Percentiles rank a stretch among this genome's conserved stretches.
Evolutionary conservation across 35 echinoderm and acorn worm genomes (phyloP).

Genomic region (Chiridota heheva): DNA sequence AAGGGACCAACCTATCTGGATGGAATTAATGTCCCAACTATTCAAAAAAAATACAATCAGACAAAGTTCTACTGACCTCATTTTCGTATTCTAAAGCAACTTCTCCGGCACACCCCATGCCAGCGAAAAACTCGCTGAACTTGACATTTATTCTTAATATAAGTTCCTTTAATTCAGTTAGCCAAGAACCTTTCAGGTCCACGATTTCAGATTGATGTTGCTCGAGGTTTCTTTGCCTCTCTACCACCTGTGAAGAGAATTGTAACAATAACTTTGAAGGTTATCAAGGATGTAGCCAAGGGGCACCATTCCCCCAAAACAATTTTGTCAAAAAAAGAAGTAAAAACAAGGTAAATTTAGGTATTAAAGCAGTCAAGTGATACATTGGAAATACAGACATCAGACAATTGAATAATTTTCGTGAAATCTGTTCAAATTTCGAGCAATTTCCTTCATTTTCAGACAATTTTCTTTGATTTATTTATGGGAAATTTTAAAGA

Average conservation of each 20-base stretch:
- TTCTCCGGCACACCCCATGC: slow-evolving; percentile 91
- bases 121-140: slow-evolving; percentile 76
- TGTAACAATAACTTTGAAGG: no score
- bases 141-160: slow-evolving; percentile 56
- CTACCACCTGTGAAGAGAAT: slow-evolving; percentile 36
- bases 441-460: background rate
- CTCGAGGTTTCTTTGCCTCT: slow-evolving; percentile 9
- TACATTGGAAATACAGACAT: no score
- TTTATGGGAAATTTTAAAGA: no score
- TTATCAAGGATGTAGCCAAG: no score
- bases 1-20: no score
- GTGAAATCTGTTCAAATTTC: no score
- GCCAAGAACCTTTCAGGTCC: slow-evolving; percentile 47
- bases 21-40: no score
- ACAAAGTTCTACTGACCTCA: slow-evolving; percentile 83
- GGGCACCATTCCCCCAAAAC: no score
- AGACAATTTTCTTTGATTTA: no score
- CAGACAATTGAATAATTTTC: no score
- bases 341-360: slow-evolving; percentile 7
- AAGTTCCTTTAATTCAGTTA: slow-evolving; percentile 33
- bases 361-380: background rate
- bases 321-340: slow-evolving; percentile 9
- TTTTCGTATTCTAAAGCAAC: slow-evolving; percentile 69
- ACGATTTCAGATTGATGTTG: slow-evolving; percentile 50
- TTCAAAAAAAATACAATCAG: no score